Evolutionary conservation across 2,888 invertebrate genomes (phyloP), one percentile per base, ranked within the genome.

Genomic region (Eupithecia subumbrata): DNA sequence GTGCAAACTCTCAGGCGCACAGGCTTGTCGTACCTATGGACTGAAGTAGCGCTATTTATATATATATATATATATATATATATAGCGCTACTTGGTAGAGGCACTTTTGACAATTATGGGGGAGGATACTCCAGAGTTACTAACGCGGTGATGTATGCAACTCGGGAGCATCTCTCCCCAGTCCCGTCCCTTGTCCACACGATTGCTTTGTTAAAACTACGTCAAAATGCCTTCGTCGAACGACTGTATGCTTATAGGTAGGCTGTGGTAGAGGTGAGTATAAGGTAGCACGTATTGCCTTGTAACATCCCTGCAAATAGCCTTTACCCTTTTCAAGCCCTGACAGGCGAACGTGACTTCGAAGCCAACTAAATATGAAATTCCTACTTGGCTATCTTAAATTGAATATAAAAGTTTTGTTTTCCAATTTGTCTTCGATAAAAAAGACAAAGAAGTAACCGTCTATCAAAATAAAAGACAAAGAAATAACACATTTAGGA

Each of bases 271-370:
- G 56, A 22, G 4, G 60, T 22, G 40, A 78, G 68, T 70, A 71
- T 56, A 71, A 78, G 75, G 74, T 30, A 73, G 75, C 76, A 80
- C 77, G 79, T 73, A 76, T 40, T 67, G 72, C 67, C 69, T 69
- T 68, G 75, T 76, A 72, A 72, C 74, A 64, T 78, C 74, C 69
- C 78, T 64, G 37, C 72, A 75, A 74, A 76, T 40, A 43, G 43
- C 18, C 34, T 34, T 34, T 71, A 76, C 74, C 77, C 73, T 68
- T 77, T 76, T 78, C 74, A 69, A 69, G 68, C 43, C 72, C 69
- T 76, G 73, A 76, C 70, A 71, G 66, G 69, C 18, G 45, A 68
- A 76, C 76, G 79, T 79, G 79, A 78, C 78, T 71, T 30, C 37
- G 66, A 67, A 67, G 67, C 72, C 71, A 72, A 77, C 76, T 66